phyloP scores from a whole-genome alignment of 30 jellyfish, hydroid and myxozoan species.

The Haliclystus octoradiatus region DNA sequence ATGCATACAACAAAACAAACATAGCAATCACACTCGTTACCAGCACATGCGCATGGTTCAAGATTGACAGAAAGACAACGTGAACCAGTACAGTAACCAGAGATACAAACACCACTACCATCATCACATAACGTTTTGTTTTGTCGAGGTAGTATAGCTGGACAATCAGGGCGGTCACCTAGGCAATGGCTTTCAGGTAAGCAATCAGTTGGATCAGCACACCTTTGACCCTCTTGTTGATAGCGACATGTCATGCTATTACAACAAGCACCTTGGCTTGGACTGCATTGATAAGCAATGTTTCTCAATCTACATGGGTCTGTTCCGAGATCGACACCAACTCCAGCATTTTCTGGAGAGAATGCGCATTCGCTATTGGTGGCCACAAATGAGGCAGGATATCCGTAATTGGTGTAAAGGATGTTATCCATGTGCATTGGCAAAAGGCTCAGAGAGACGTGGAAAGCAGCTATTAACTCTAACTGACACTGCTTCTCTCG shows the following conservation, averaged over 20 bases:
- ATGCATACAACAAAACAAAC: conserved; percentile 80
- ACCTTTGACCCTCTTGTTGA: conserved; percentile 33
- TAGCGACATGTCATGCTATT: conserved; percentile 70
- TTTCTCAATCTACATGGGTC: conserved; percentile 71
- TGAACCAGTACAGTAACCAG: conserved; percentile 86
- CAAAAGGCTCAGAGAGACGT: too few species aligned
- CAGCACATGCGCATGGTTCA: conserved; percentile 72
- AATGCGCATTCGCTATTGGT: too few species aligned
- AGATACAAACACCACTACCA: conserved; percentile 72
- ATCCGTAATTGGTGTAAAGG: too few species aligned
- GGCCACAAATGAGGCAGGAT: too few species aligned
- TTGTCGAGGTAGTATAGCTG: conserved; percentile 31
- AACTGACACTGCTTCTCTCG: too few species aligned
- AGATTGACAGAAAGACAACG: conserved; percentile 48
- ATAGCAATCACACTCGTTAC: conserved; percentile 51
- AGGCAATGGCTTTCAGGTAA: conserved; percentile 41
- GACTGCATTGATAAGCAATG: conserved; percentile 82
- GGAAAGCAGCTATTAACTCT: too few species aligned
- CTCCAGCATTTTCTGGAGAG: too few species aligned
- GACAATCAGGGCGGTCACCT: conserved; percentile 71
- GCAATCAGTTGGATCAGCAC: conserved; percentile 84
- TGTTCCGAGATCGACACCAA: too few species aligned
- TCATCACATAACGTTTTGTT: conserved; percentile 71
- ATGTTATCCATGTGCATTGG: too few species aligned
- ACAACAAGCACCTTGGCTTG: conserved; percentile 94